A percentile compares a stretch with the other conserved stretches of the same genome.
These are phyloP conservation scores for Mola mola DNA, from an alignment of 2,113 vertebrate species.

Conservation along the genomic window DNA sequence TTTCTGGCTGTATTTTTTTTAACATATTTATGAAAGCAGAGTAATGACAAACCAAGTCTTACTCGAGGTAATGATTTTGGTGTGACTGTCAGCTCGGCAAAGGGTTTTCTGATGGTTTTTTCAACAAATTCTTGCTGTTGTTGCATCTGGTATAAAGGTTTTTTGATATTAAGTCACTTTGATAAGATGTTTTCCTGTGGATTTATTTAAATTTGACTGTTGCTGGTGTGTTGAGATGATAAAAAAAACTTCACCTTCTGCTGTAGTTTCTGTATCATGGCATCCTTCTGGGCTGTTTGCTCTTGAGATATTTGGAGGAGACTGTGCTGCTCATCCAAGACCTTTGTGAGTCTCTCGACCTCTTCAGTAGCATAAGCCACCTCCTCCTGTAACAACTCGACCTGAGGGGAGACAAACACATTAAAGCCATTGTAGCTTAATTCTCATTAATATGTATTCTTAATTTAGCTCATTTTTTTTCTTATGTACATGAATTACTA, in stretches of 20 bases:
- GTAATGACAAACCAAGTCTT: not conserved
- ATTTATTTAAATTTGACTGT: not conserved
- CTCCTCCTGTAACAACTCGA: constrained; percentile 92
- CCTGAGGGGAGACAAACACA: constrained; percentile 71
- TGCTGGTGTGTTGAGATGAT: not conserved
- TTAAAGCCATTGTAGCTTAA: too few relatives aligned
- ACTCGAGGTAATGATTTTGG: constrained; percentile 73
- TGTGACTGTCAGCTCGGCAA: constrained; percentile 41
- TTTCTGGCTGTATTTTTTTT: not conserved
- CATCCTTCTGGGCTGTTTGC: constrained; percentile 83
- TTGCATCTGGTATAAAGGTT: constrained; percentile 62
- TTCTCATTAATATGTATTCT: too few relatives aligned
- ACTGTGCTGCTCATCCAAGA: constrained; percentile 85
- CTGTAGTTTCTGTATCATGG: constrained; percentile 83
- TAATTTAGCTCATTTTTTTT: not conserved
- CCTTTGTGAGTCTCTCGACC: constrained; percentile 87
- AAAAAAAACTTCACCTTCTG: constrained; percentile 79
- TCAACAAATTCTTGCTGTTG: constrained; percentile 71
- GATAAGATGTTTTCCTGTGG: not conserved
- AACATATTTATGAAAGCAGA: not conserved
- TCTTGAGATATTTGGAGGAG: constrained; percentile 85
- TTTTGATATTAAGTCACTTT: not conserved
- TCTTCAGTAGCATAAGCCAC: constrained; percentile 87
- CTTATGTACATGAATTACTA: not conserved
- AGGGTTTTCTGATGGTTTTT: constrained; percentile 53